These are phyloP conservation scores for Drosophila tropicalis DNA, from an alignment of 1,140 invertebrate genomes.

Conservation along the genomic window DNA sequence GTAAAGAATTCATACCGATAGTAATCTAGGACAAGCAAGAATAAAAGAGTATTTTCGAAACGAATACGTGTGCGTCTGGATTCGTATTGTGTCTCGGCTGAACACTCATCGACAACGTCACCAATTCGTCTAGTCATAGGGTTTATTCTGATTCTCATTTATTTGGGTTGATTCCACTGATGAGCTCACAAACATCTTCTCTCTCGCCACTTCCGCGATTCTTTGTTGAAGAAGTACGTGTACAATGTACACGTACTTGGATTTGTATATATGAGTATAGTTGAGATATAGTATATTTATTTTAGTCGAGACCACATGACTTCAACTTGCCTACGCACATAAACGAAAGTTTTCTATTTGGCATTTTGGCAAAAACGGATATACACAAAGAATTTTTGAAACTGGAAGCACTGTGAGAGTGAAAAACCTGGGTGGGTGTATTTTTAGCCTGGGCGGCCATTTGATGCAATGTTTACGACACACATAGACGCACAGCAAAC, in stretches of 20 bases:
- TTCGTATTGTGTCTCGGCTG: conserved; percentile 39
- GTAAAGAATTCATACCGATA: too few species aligned
- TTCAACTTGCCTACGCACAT: conserved; percentile 20
- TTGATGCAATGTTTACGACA: conserved; percentile 70
- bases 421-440: conserved; percentile 31
- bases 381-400: conserved; percentile 5
- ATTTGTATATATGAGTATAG: conserved; percentile 42
- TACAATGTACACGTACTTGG: background rate
- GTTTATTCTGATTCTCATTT: conserved; percentile 35
- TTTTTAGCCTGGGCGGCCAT: conserved; percentile 63
- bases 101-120: conserved; percentile 33
- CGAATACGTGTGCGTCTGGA: too few species aligned
- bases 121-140: conserved; percentile 15
- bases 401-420: background rate
- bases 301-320: conserved; percentile 54
- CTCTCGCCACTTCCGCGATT: conserved; percentile 15
- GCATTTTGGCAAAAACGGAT: conserved; percentile 12
- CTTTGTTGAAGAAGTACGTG: conserved; percentile 29
- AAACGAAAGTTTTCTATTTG: conserved; percentile 21
- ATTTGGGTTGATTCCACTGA: conserved; percentile 54
- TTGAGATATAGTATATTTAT: conserved; percentile 27
- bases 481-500: conserved; percentile 31
- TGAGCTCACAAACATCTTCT: conserved; percentile 52
- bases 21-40: too few species aligned
- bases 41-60: too few species aligned